Percentiles rank a stretch among this genome's conserved stretches.
Conservation (phyloP, 2,888 invertebrate species). For the Caenorhabditis sp. region DNA sequence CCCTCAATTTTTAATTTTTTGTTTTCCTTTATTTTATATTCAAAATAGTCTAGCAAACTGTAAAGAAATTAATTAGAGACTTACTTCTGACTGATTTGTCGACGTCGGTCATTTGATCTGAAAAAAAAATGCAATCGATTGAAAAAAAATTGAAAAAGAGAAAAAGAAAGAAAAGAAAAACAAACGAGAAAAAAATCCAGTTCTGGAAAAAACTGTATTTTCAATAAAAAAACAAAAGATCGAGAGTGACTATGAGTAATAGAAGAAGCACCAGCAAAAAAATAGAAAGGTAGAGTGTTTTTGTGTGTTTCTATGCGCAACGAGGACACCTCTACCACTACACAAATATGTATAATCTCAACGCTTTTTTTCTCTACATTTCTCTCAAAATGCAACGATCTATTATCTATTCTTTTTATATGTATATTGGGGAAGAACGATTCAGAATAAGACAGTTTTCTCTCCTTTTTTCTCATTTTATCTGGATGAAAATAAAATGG, state of each 20-base stretch:
- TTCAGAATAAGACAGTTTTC: not conserved
- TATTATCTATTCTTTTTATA: not conserved
- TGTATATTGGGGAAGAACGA: not conserved
- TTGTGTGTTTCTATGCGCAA: conserved; percentile 40
- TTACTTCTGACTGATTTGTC: not conserved
- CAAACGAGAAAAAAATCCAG: conserved; percentile 4
- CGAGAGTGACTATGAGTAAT: not conserved
- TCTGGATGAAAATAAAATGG: not conserved
- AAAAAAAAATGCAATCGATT: not conserved
- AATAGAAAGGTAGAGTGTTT: conserved; percentile 15
- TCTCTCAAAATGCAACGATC: not conserved
- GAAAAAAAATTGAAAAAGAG: not conserved
- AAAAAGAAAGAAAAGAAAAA: not conserved
- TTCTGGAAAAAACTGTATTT: conserved; percentile 3
- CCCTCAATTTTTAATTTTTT: too few species aligned
- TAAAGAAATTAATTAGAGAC: not conserved
- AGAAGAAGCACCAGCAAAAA: not conserved
- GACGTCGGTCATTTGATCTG: not conserved
- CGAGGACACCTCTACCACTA: conserved; percentile 11
- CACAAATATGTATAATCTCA: not conserved
- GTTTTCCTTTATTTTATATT: too few species aligned
- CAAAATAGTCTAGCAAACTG: too few species aligned
- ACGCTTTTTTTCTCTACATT: not conserved
- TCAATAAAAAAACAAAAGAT: not conserved
- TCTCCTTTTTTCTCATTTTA: not conserved